Evolutionary conservation across 2,797 vertebrate species (phyloP).

Genomic region (Danio kyathit): DNA sequence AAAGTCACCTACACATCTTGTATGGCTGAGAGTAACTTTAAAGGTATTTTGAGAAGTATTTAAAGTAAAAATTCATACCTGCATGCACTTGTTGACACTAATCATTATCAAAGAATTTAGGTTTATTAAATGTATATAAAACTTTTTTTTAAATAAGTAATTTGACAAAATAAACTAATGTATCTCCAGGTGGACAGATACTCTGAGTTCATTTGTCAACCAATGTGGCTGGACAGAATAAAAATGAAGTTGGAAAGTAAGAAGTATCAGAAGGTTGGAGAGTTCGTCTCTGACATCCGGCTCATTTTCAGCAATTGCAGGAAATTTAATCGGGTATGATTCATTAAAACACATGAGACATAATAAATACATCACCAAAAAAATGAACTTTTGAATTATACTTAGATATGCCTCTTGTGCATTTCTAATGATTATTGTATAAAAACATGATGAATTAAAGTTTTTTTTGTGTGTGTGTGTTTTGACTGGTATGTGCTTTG

Average conservation of each 20-base stretch:
- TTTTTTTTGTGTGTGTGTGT: conserved; percentile 25
- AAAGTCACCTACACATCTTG: too few relatives aligned
- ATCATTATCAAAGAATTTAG: not conserved
- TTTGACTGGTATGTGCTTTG: not conserved
- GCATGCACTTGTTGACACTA: too few relatives aligned
- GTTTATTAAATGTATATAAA: not conserved
- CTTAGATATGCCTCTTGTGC: not conserved
- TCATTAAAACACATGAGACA: not conserved
- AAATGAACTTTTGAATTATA: not conserved
- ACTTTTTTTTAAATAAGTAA: not conserved
- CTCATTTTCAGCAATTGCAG: conserved; percentile 62
- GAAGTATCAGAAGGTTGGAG: conserved; percentile 16
- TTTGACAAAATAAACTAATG: not conserved
- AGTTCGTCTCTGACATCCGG: conserved; percentile 39
- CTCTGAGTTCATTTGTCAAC: conserved; percentile 27
- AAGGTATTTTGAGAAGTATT: too few relatives aligned
- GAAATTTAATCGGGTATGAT: conserved; percentile 57
- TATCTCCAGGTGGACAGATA: conserved; percentile 49
- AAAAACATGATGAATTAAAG: not conserved
- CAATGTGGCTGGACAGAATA: conserved; percentile 64
- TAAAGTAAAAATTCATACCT: too few relatives aligned
- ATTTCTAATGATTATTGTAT: not conserved
- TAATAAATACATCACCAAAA: not conserved
- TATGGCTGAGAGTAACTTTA: too few relatives aligned
- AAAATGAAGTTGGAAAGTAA: conserved; percentile 47